A percentile compares a stretch with the other conserved stretches of the same genome.
Evolutionary conservation across 23 tunicate genomes (phyloP).

Genomic region (Diplosoma virens): DNA sequence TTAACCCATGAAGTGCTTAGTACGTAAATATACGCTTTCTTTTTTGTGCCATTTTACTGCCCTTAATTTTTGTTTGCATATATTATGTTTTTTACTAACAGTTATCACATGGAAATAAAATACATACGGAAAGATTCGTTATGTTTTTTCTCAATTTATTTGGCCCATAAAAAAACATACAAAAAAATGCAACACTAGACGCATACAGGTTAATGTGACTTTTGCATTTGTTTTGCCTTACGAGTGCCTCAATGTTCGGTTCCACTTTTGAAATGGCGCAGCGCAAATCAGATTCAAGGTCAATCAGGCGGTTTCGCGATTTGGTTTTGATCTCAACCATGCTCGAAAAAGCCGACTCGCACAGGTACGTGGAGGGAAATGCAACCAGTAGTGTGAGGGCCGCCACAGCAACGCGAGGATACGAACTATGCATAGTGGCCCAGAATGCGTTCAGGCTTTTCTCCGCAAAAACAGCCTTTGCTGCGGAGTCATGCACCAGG

Average conservation of each 20-base stretch:
- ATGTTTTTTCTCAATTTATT: constrained; percentile 1
- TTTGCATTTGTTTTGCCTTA: constrained; percentile 16
- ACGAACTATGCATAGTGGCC: constrained; percentile 2
- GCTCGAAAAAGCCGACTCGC: constrained; percentile 9
- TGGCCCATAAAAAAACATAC: neutral
- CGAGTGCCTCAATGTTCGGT: constrained; percentile 40
- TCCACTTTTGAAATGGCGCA: constrained; percentile 32
- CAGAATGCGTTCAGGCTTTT: constrained; percentile 16
- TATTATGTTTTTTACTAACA: constrained; percentile 10
- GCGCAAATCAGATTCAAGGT: constrained; percentile 21
- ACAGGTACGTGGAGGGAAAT: neutral
- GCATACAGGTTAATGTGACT: constrained; percentile 9
- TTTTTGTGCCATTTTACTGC: too few species aligned
- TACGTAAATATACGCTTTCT: too few species aligned
- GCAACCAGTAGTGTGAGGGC: constrained; percentile 11
- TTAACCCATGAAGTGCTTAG: neutral
- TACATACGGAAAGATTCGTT: constrained; percentile 9
- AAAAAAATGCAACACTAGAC: constrained; percentile 12
- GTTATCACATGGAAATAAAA: neutral
- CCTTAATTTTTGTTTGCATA: neutral
- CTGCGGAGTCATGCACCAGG: too few species aligned
- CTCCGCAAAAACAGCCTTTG: neutral
- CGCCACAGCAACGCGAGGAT: constrained; percentile 14
- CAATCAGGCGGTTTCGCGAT: constrained; percentile 3
- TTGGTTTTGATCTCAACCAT: constrained; percentile 11